phyloP scores from a whole-genome alignment of 2,888 invertebrate genomes.

The Marronus borbonicus region DNA sequence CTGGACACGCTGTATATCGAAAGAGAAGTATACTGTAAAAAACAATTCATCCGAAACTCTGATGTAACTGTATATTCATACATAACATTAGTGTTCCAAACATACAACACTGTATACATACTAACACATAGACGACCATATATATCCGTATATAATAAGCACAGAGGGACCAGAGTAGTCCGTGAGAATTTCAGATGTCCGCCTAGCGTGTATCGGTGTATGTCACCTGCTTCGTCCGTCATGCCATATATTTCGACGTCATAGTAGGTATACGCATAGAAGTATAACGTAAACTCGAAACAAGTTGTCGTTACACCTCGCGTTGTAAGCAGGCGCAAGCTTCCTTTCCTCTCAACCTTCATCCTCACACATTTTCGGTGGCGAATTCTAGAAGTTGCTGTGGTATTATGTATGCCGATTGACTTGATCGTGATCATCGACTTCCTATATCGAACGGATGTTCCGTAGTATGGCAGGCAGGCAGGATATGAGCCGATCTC shows the following conservation, averaged over 20 bases:
- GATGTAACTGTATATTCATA: too few species aligned
- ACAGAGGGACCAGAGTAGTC: constrained; percentile 22
- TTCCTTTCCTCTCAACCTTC: constrained; percentile 1
- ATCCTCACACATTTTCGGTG: neutral
- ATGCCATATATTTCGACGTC: too few species aligned
- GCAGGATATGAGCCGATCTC: constrained; percentile 9
- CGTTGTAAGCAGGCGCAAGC: neutral
- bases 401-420: neutral
- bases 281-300: neutral
- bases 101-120: neutral
- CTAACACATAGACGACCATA: too few species aligned
- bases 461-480: neutral
- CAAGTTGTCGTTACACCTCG: constrained; percentile 4
- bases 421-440: constrained; percentile 9
- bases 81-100: too few species aligned
- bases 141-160: constrained; percentile 6
- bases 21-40: too few species aligned
- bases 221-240: constrained; percentile 52
- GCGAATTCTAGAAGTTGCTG: neutral
- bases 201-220: constrained; percentile 48
- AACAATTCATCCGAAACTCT: too few species aligned
- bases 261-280: too few species aligned
- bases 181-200: constrained; percentile 58
- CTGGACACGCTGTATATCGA: too few species aligned
- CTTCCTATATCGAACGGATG: constrained; percentile 5